Evolutionary conservation across 2,797 vertebrate genomes (phyloP).

Genomic region (Paramormyrops hopkinsi): DNA sequence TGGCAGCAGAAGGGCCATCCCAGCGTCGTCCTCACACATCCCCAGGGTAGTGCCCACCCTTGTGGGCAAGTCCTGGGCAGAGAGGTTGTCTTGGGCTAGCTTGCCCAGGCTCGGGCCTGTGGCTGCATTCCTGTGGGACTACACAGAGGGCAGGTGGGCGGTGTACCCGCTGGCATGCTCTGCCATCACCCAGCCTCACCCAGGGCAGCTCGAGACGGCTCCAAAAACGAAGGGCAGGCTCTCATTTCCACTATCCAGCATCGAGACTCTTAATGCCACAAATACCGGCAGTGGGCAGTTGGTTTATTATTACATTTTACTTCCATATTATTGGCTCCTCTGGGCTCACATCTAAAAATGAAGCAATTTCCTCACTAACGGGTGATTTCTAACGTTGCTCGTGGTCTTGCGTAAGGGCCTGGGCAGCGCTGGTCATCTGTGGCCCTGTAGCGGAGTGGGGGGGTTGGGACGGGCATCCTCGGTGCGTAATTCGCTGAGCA

Average conservation of each 20-base stretch:
- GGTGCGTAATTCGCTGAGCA: background rate
- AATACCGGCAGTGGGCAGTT: background rate
- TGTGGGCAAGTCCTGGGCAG: background rate
- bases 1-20: background rate
- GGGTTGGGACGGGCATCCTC: slow-evolving; percentile 3
- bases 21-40: background rate
- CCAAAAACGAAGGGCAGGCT: background rate
- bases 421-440: background rate
- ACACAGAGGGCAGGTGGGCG: background rate
- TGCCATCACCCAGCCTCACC: slow-evolving; percentile 9
- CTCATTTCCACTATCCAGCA: background rate
- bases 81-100: background rate
- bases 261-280: background rate
- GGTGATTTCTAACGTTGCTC: background rate
- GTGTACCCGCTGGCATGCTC: slow-evolving; percentile 8
- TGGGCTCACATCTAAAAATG: background rate
- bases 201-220: background rate
- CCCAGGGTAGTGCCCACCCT: background rate
- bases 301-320: background rate
- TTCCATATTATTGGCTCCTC: background rate
- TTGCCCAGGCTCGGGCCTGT: background rate
- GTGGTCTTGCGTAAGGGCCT: background rate
- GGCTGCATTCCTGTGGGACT: background rate
- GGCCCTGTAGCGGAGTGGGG: background rate
- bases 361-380: background rate